Evolutionary conservation across 2,113 vertebrate species (phyloP).

Genomic region (Pluvialis apricaria): DNA sequence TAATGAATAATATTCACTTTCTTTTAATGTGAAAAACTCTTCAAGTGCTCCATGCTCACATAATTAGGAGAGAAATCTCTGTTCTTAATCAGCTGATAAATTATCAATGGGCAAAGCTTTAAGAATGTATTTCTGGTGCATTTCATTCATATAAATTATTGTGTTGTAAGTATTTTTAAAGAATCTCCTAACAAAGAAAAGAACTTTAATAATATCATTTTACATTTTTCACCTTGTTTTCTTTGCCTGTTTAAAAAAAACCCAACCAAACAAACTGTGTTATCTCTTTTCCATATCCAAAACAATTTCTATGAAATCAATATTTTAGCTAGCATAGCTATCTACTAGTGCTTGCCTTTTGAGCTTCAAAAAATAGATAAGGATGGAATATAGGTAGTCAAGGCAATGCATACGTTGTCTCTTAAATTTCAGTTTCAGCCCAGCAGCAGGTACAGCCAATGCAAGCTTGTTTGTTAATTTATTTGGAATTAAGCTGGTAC

Average conservation of each 20-base stretch:
- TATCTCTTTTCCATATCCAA: not conserved
- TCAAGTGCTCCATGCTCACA: not conserved
- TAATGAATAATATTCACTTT: constrained; percentile 26
- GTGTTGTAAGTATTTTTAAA: not conserved
- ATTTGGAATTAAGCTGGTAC: not conserved
- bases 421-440: not conserved
- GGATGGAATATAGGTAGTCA: not conserved
- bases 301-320: not conserved
- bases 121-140: not conserved
- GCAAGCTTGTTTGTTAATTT: not conserved
- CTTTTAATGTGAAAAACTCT: constrained; percentile 13
- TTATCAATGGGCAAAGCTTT: not conserved
- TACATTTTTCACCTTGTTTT: not conserved
- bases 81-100: constrained; percentile 39
- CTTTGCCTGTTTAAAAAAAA: not conserved
- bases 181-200: not conserved
- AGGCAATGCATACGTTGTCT: not conserved
- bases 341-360: not conserved
- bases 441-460: not conserved
- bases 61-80: not conserved
- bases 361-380: not conserved
- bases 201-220: not conserved
- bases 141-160: not conserved
- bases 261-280: not conserved
- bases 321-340: not conserved